Percentiles rank a stretch among this genome's conserved stretches.
Conservation (phyloP, 2,888 invertebrate species). For the Ennomos erosarius region DNA sequence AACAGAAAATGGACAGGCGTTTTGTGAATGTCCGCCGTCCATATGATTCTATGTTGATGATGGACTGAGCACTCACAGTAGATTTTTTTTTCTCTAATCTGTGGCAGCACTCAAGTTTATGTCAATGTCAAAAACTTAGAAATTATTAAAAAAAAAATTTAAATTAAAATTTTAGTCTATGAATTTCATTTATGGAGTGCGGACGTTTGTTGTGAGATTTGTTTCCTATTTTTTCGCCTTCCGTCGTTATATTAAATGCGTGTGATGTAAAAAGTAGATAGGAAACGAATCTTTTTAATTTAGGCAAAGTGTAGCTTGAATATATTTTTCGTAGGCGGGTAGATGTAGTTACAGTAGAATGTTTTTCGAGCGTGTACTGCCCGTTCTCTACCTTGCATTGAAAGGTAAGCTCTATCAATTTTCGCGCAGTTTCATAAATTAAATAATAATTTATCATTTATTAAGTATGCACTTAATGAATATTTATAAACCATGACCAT, state of each 20-base stretch:
- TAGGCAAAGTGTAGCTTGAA: conserved; percentile 57
- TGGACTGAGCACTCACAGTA: no score
- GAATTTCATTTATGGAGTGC: conserved; percentile 71
- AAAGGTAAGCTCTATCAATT: conserved; percentile 72
- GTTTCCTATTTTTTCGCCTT: conserved; percentile 78
- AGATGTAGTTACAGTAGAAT: conserved; percentile 78
- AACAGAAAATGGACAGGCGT: no score
- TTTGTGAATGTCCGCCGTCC: no score
- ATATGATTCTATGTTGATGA: no score
- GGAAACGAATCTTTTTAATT: conserved; percentile 67
- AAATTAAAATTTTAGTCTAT: conserved; percentile 74
- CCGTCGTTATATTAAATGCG: conserved; percentile 69
- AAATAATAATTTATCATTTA: no score
- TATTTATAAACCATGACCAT: no score
- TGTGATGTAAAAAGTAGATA: conserved; percentile 77
- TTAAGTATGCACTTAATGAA: no score
- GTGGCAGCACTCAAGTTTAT: conserved; percentile 2
- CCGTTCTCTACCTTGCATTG: conserved; percentile 77
- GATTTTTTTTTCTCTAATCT: no score
- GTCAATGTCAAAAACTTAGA: no score
- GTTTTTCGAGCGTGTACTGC: conserved; percentile 77
- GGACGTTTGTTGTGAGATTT: conserved; percentile 78
- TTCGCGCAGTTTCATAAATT: no score
- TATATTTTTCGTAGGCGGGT: conserved; percentile 66
- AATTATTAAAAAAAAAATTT: conserved; percentile 23